Percentiles rank a stretch among this genome's conserved stretches.
These are phyloP conservation scores for Xenopus petersii DNA, from an alignment of 2,797 vertebrate genomes.

Conservation along the genomic window DNA sequence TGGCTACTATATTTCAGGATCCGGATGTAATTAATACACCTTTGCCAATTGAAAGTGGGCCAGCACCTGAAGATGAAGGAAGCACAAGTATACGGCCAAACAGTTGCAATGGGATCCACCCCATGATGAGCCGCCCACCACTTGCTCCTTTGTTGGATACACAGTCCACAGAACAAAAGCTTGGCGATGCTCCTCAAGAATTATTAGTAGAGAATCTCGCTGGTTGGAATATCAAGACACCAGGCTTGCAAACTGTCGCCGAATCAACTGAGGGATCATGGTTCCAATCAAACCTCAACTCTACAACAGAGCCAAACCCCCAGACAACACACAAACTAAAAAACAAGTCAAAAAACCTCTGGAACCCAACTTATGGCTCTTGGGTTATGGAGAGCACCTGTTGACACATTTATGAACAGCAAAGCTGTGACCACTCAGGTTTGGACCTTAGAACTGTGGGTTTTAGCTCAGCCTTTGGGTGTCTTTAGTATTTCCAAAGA, in stretches of 20 bases:
- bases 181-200: slow-evolving; percentile 64
- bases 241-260: slow-evolving; percentile 50
- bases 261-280: slow-evolving; percentile 59
- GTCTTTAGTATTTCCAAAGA: slow-evolving; percentile 63
- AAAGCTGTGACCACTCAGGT: slow-evolving; percentile 65
- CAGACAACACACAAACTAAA: slow-evolving; percentile 74
- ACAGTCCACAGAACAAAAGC: slow-evolving; percentile 51
- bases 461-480: slow-evolving; percentile 56
- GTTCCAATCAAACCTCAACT: slow-evolving; percentile 65
- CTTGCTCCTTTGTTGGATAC: slow-evolving; percentile 58
- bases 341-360: slow-evolving; percentile 89
- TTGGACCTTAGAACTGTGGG: slow-evolving; percentile 60
- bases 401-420: slow-evolving; percentile 52
- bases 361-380: slow-evolving; percentile 90
- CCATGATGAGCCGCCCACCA: slow-evolving; percentile 67
- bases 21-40: slow-evolving; percentile 86
- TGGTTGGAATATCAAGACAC: slow-evolving; percentile 51
- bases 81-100: slow-evolving; percentile 66
- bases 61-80: slow-evolving; percentile 73
- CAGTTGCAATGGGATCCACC: slow-evolving; percentile 69
- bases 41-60: slow-evolving; percentile 76
- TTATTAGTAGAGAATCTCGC: slow-evolving; percentile 69
- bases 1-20: slow-evolving; percentile 66
- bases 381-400: slow-evolving; percentile 82
- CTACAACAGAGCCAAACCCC: slow-evolving; percentile 65